These are phyloP conservation scores for Chromobotia macracanthus DNA, from an alignment of 2,797 vertebrate genomes.

Conservation along the genomic window DNA sequence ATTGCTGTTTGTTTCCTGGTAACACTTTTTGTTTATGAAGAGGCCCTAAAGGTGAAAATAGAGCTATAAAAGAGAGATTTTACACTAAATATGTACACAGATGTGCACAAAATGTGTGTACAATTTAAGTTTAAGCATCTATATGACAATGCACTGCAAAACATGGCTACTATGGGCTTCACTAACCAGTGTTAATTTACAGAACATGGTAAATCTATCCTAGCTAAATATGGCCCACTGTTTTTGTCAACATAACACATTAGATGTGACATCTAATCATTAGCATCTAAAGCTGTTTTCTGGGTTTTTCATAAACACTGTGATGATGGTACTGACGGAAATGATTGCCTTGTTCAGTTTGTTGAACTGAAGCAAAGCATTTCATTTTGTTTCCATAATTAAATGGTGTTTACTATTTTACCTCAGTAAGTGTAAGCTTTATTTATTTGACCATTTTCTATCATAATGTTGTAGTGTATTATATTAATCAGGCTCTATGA, in stretches of 20 bases:
- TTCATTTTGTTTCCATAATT: neutral
- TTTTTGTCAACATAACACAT: neutral
- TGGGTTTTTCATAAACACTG: too few relatives aligned
- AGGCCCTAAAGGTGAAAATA: slow-evolving; percentile 8
- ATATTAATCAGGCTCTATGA: too few relatives aligned
- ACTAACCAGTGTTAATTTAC: neutral
- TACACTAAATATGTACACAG: too few relatives aligned
- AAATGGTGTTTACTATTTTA: neutral
- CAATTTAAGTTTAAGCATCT: neutral
- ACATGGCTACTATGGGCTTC: neutral
- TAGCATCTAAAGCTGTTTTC: neutral
- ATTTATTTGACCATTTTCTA: neutral
- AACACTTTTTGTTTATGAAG: slow-evolving; percentile 64
- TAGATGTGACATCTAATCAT: neutral
- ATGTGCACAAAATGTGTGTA: too few relatives aligned
- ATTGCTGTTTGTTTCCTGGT: slow-evolving; percentile 67
- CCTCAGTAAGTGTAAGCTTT: neutral
- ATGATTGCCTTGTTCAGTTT: neutral
- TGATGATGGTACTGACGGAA: neutral
- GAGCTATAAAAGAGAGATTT: slow-evolving; percentile 3
- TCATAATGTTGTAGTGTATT: neutral
- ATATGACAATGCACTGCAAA: neutral
- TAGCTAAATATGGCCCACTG: neutral
- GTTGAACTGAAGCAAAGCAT: neutral
- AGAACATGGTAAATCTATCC: neutral